phyloP scores from a whole-genome alignment of 2,797 vertebrate genomes.

The Coregonus ussuriensis region DNA sequence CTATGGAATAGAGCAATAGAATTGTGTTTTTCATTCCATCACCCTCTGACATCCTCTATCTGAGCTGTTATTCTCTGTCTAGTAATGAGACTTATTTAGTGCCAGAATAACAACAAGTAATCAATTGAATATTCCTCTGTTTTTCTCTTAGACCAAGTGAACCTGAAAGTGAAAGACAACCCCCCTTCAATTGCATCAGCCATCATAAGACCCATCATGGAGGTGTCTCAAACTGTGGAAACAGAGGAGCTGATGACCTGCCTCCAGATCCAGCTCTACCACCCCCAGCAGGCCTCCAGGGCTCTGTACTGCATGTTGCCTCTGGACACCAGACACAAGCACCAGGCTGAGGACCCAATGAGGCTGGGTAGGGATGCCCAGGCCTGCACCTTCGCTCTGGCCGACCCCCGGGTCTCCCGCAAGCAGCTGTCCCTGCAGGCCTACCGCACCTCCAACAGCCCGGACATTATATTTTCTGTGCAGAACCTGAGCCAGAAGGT shows the following conservation, averaged over 20 bases:
- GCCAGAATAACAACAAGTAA: background rate
- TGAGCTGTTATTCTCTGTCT: background rate
- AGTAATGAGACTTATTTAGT: background rate
- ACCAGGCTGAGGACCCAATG: constrained; percentile 73
- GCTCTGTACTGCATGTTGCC: constrained; percentile 73
- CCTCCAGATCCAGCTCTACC: constrained; percentile 82
- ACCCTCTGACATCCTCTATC: background rate
- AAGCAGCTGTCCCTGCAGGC: constrained; percentile 84
- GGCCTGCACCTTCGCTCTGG: constrained; percentile 77
- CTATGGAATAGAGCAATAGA: background rate
- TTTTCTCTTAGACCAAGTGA: background rate
- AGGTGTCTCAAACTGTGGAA: constrained; percentile 69
- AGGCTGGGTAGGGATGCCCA: constrained; percentile 82
- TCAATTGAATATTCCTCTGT: background rate
- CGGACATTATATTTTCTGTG: constrained; percentile 77
- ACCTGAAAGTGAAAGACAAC: background rate
- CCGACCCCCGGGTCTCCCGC: constrained; percentile 81
- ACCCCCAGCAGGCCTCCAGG: constrained; percentile 75
- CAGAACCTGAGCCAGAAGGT: constrained; percentile 91
- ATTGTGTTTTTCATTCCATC: background rate
- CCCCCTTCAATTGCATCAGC: background rate
- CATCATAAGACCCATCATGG: constrained; percentile 46
- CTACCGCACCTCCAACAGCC: constrained; percentile 73
- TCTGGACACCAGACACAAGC: constrained; percentile 57
- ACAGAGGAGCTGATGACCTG: constrained; percentile 85